These are phyloP conservation scores for Trachelus tabidus DNA, from an alignment of 2,888 invertebrate genomes.

Conservation along the genomic window DNA sequence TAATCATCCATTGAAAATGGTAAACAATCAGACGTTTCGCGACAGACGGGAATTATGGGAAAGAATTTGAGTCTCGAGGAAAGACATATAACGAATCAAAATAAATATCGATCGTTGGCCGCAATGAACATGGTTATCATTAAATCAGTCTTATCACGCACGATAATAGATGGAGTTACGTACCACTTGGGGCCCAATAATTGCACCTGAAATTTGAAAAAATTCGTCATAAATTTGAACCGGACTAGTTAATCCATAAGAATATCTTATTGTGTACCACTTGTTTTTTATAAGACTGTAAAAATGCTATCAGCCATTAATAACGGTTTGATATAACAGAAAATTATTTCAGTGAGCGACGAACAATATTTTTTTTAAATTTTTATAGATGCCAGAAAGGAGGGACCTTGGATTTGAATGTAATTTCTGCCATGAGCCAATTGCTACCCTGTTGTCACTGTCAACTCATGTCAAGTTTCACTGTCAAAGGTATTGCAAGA, in stretches of 20 bases:
- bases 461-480: conserved; percentile 56
- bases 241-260: too few relatives aligned
- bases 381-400: conserved; percentile 29
- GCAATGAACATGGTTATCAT: neutral
- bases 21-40: neutral
- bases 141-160: neutral
- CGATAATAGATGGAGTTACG: neutral
- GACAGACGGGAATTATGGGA: neutral
- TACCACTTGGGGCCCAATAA: neutral
- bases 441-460: conserved; percentile 49
- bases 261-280: too few relatives aligned
- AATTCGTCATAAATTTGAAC: neutral
- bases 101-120: neutral
- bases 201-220: neutral
- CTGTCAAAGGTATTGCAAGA: conserved; percentile 42
- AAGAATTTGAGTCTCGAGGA: too few relatives aligned
- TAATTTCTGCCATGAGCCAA: conserved; percentile 47
- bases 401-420: conserved; percentile 41
- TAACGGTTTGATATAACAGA: neutral
- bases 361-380: neutral
- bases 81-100: neutral
- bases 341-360: neutral
- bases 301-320: neutral
- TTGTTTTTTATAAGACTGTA: too few relatives aligned
- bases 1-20: neutral